Evolutionary conservation across 2,113 vertebrate species (phyloP), one percentile per base, ranked within the genome.

Genomic region (Sigmodon hispidus): DNA sequence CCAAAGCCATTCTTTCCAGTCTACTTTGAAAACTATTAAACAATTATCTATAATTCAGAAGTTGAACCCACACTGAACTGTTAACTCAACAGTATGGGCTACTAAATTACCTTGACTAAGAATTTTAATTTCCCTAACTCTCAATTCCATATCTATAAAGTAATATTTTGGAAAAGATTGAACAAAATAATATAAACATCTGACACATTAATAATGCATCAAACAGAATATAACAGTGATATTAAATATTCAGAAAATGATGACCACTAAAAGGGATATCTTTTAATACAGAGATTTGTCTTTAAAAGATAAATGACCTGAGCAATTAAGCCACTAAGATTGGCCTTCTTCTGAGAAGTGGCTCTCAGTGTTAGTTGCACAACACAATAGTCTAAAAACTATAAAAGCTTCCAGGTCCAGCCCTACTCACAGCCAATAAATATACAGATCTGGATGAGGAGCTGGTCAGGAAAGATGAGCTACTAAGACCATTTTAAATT

Each of bases 1-100:
- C 34, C 11, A 26, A 57, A 55, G 76, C 83, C 8, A 16, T 92
- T 69, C 40, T 85, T 72, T 65, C 72, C 15, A 52, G 9, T 72
- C 65, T 89, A 36, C 19, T 90, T 87, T 94, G 87, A 89, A 92
- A 85, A 83, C n/a, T 40, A 69, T 50, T 43, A 94, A 83, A 0
- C 36, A 67, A 34, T 79, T 8, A 57, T 90, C 10, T 50, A 16
- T 63, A 84, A 61, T 17, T 24, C 7, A 50, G 24, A 57, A 50
- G 4, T n/a, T 63, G 31, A 26, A 85, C 61, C 63, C 52, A 48
- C 12, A 72, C 7, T 83, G 22, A 76, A 19, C 21, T 26, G 19
- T 48, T 52, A 87, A 77, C 36, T 43, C 3, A 73, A 36, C 59
- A 19, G 11, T n/a, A 13, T 21, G 16, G 34, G 15, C 91, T n/a